These are phyloP conservation scores for Tineola bisselliella DNA, from an alignment of 2,888 invertebrate species.

Conservation along the genomic window DNA sequence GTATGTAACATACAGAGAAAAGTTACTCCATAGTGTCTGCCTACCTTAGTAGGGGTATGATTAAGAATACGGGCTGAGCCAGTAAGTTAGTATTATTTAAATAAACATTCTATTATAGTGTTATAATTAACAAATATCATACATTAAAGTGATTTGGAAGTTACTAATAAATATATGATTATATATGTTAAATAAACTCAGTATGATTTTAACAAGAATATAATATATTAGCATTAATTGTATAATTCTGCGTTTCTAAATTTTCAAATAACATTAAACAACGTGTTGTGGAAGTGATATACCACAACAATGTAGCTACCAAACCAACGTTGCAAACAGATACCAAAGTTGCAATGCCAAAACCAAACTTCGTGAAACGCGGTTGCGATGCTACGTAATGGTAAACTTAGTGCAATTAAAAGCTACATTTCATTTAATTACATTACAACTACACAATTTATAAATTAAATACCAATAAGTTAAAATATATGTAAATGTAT, in stretches of 20 bases:
- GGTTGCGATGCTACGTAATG: background rate
- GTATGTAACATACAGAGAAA: too few relatives aligned
- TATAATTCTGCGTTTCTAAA: background rate
- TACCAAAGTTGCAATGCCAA: conserved; percentile 6
- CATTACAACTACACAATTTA: background rate
- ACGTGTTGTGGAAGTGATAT: background rate
- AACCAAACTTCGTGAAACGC: conserved; percentile 3
- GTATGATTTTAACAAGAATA: background rate
- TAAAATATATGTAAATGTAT: too few relatives aligned
- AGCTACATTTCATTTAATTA: background rate
- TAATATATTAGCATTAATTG: background rate
- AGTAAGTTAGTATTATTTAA: too few relatives aligned
- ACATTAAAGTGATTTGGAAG: too few relatives aligned
- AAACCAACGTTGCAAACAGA: background rate
- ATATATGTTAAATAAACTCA: background rate
- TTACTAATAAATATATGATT: too few relatives aligned
- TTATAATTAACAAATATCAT: too few relatives aligned
- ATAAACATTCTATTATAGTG: too few relatives aligned
- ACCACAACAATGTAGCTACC: conserved; percentile 6
- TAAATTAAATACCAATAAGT: too few relatives aligned
- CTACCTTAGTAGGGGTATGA: too few relatives aligned
- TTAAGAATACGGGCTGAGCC: too few relatives aligned
- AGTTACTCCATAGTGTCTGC: too few relatives aligned
- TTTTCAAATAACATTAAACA: background rate
- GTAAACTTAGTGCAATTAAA: background rate